phyloP scores from a whole-genome alignment of 2,888 invertebrate species.

The Oxyteleia sp. region DNA sequence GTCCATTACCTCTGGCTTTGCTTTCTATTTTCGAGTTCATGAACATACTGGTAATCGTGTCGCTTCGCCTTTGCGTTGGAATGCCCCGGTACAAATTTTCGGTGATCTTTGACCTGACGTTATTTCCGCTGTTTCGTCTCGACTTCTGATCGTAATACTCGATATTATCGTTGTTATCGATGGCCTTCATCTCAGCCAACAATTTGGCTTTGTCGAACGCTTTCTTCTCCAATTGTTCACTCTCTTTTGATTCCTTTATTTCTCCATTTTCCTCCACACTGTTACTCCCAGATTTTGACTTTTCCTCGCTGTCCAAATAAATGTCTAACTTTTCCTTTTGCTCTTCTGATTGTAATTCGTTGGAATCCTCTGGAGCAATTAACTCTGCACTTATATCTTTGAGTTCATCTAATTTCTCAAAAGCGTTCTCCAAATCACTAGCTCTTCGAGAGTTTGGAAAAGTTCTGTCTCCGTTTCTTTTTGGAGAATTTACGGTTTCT shows the following conservation, averaged over 20 bases:
- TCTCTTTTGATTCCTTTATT: conserved; percentile 21
- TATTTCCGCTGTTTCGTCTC: conserved; percentile 67
- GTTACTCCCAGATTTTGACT: conserved; percentile 23
- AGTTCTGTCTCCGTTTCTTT: conserved; percentile 20
- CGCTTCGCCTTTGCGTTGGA: conserved; percentile 83
- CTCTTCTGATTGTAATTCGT: conserved; percentile 2
- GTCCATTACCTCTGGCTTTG: conserved; percentile 51
- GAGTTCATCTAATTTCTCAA: conserved; percentile 12
- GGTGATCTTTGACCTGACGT: conserved; percentile 81
- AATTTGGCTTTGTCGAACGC: conserved; percentile 89
- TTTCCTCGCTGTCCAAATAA: conserved; percentile 67
- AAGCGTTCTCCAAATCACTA: conserved; percentile 18
- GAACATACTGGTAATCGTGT: conserved; percentile 83
- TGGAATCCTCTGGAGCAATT: not conserved
- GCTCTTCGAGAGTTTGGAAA: not conserved
- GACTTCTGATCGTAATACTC: conserved; percentile 79
- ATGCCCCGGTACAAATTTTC: conserved; percentile 84
- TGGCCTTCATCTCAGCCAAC: conserved; percentile 90
- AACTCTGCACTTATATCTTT: conserved; percentile 12
- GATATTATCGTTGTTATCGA: conserved; percentile 88
- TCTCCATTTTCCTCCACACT: conserved; percentile 24
- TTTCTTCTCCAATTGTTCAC: conserved; percentile 18
- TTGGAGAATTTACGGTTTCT: not conserved
- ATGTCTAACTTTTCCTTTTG: conserved; percentile 71
- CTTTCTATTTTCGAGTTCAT: conserved; percentile 79